Conservation (phyloP, 2,113 vertebrate genomes). For the Gymnarchus niloticus region DNA sequence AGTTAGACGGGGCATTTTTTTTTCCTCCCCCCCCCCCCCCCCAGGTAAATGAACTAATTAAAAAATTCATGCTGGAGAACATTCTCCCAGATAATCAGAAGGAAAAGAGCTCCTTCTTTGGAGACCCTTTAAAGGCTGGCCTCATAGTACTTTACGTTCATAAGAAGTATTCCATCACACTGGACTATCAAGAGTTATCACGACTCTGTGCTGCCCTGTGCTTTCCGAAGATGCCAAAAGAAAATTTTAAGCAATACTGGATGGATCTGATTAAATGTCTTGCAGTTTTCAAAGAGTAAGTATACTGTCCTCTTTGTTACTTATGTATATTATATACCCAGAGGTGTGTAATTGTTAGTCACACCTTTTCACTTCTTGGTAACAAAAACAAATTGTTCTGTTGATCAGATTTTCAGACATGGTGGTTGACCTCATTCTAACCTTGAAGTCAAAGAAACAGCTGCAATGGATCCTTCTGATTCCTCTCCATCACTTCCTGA, state of each 20-base stretch:
- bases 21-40: neutral
- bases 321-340: neutral
- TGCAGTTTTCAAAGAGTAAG: slow-evolving; percentile 44
- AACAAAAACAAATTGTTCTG: neutral
- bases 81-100: slow-evolving; percentile 48
- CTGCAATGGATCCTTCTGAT: slow-evolving; percentile 54
- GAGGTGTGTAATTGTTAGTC: neutral
- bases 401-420: slow-evolving; percentile 43
- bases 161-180: neutral
- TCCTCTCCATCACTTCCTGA: slow-evolving; percentile 60
- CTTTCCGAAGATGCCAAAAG: slow-evolving; percentile 47
- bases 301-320: neutral
- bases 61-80: slow-evolving; percentile 46
- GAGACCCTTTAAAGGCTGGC: slow-evolving; percentile 48
- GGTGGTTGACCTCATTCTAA: slow-evolving; percentile 32
- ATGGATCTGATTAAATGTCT: slow-evolving; percentile 40
- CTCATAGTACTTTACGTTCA: slow-evolving; percentile 50
- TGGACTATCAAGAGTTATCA: slow-evolving; percentile 17
- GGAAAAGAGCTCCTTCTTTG: slow-evolving; percentile 35
- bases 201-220: slow-evolving; percentile 50
- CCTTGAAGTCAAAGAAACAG: neutral
- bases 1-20: too few species aligned
- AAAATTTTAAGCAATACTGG: slow-evolving; percentile 51
- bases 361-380: neutral
- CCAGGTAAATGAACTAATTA: slow-evolving; percentile 55